Conservation (phyloP, 2,888 invertebrate species). For the Andrena camellia region DNA sequence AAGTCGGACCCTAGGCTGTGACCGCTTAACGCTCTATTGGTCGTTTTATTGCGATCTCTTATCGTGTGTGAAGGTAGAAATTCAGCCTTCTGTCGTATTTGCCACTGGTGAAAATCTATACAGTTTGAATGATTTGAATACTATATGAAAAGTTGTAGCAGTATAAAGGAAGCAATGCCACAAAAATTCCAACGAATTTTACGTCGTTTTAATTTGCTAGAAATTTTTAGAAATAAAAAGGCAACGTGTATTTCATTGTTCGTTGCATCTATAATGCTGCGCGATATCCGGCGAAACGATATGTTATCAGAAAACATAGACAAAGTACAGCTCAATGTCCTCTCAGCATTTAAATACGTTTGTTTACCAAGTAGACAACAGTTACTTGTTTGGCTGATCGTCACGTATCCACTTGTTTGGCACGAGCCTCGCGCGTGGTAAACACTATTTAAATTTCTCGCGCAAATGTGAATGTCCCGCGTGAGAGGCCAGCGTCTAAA, state of each 20-base stretch:
- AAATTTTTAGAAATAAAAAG: too few species aligned
- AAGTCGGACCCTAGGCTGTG: too few species aligned
- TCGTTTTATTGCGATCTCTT: too few species aligned
- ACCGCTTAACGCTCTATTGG: too few species aligned
- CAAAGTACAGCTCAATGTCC: conserved; percentile 22
- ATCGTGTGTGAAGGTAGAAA: too few species aligned
- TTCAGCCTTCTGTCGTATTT: too few species aligned
- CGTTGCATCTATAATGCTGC: background rate
- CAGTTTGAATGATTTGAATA: too few species aligned
- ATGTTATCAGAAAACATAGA: conserved; percentile 12
- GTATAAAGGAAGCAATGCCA: too few species aligned
- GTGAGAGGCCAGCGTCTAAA: conserved; percentile 41
- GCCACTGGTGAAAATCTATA: too few species aligned
- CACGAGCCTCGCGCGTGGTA: conserved; percentile 45
- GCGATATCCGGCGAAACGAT: conserved; percentile 3
- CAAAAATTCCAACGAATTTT: too few species aligned
- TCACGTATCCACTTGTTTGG: conserved; percentile 51
- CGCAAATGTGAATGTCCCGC: conserved; percentile 14
- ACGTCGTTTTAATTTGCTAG: too few species aligned
- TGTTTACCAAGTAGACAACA: conserved; percentile 36
- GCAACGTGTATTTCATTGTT: background rate
- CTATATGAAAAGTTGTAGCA: too few species aligned
- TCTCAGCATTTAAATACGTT: conserved; percentile 34
- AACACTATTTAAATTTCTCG: conserved; percentile 54
- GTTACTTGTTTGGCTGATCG: conserved; percentile 40